Percentiles rank a stretch among this genome's conserved stretches.
Evolutionary conservation across 2,113 vertebrate genomes (phyloP).

Genomic region (Campylorhamphus procurvoides): DNA sequence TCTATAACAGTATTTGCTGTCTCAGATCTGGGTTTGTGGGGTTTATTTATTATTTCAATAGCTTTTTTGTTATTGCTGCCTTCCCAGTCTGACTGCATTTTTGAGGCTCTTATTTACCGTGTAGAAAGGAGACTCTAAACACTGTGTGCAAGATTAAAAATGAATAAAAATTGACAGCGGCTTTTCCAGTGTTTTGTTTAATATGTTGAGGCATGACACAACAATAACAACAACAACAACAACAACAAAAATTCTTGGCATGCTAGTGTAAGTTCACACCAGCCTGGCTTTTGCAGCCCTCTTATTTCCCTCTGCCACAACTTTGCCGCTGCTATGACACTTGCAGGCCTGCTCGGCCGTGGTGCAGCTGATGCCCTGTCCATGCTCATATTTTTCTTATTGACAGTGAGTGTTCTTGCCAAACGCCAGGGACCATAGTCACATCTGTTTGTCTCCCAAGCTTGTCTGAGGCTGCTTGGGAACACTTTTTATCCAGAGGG

Average conservation of each 20-base stretch:
- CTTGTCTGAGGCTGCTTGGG: constrained; percentile 75
- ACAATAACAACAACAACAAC: background rate
- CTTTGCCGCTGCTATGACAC: constrained; percentile 73
- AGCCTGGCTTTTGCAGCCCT: constrained; percentile 66
- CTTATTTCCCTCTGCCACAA: constrained; percentile 43
- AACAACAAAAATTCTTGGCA: constrained; percentile 9
- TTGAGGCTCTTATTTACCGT: background rate
- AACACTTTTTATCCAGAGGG: constrained; percentile 80
- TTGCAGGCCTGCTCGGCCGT: constrained; percentile 68
- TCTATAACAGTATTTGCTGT: background rate
- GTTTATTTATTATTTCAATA: background rate
- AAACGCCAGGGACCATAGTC: constrained; percentile 88
- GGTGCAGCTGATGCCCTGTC: constrained; percentile 91
- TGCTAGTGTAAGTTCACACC: constrained; percentile 45
- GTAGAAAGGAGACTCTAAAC: background rate
- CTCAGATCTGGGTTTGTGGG: background rate
- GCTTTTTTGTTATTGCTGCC: background rate
- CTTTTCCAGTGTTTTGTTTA: constrained; percentile 24
- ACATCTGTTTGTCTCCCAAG: constrained; percentile 85
- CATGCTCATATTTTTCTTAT: constrained; percentile 80
- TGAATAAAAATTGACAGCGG: constrained; percentile 19
- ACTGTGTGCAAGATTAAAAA: background rate
- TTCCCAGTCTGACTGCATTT: background rate
- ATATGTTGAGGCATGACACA: background rate
- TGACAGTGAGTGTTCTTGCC: constrained; percentile 89